phyloP scores from a whole-genome alignment of 2,797 vertebrate species.

The Odontamblyopus lacepedii region DNA sequence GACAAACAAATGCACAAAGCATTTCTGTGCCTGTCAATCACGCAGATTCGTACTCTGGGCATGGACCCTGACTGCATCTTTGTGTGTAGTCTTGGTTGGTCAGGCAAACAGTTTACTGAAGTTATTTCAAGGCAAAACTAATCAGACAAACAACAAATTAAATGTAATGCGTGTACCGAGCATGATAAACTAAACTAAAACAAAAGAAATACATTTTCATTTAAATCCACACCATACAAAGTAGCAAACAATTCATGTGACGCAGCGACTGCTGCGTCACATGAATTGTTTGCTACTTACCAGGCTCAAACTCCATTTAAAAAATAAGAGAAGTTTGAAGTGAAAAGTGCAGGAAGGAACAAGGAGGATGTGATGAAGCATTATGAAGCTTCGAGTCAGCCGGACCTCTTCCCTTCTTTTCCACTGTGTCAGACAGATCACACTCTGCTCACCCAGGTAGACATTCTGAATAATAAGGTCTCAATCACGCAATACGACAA shows the following conservation, averaged over 20 bases:
- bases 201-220: background rate
- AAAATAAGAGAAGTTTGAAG: background rate
- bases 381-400: slow-evolving; percentile 39
- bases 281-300: no score
- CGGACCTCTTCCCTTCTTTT: slow-evolving; percentile 29
- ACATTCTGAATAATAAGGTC: slow-evolving; percentile 48
- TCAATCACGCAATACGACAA: background rate
- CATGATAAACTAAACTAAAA: background rate
- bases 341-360: slow-evolving; percentile 48
- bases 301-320: background rate
- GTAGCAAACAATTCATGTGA: background rate
- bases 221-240: background rate
- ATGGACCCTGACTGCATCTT: no score
- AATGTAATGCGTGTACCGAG: background rate
- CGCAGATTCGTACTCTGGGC: no score
- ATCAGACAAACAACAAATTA: background rate
- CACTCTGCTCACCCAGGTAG: slow-evolving; percentile 31
- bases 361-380: slow-evolving; percentile 59
- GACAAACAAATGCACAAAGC: background rate
- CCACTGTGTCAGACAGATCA: slow-evolving; percentile 13
- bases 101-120: no score
- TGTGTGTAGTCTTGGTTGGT: no score
- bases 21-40: no score
- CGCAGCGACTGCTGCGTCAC: no score
- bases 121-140: background rate